These are phyloP conservation scores for Trichogramma dendrolimi DNA, from an alignment of 2,888 invertebrate genomes.

Conservation along the genomic window DNA sequence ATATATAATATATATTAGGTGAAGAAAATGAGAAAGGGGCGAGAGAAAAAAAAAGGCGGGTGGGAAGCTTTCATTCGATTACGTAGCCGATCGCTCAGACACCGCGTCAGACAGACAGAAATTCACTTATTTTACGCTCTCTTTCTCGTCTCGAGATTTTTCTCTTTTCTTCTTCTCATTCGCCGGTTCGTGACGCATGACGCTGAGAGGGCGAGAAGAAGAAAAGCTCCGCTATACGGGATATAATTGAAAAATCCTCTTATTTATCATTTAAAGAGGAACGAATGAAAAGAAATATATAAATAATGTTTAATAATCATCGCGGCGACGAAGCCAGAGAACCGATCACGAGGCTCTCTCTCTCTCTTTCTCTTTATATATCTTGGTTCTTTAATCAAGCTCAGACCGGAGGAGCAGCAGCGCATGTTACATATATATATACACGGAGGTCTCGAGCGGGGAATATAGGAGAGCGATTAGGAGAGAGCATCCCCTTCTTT, in stretches of 20 bases:
- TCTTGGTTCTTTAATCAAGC: slow-evolving; percentile 50
- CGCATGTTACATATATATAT: no score
- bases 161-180: not conserved
- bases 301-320: not conserved
- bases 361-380: slow-evolving; percentile 24
- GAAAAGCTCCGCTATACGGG: not conserved
- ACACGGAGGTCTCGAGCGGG: slow-evolving; percentile 13
- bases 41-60: not conserved
- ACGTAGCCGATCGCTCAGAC: not conserved
- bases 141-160: not conserved
- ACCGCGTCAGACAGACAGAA: slow-evolving; percentile 3
- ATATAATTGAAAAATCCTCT: no score
- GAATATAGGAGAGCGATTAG: slow-evolving; percentile 44
- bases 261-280: no score
- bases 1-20: not conserved
- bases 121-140: slow-evolving; percentile 15
- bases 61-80: slow-evolving; percentile 26
- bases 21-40: slow-evolving; percentile 7
- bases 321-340: not conserved
- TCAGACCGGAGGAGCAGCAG: slow-evolving; percentile 6
- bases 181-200: not conserved
- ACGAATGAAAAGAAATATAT: not conserved
- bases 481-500: slow-evolving; percentile 34
- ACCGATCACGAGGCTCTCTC: not conserved
- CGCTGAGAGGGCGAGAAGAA: not conserved